These are phyloP conservation scores for Cecidostiba fungosa DNA, from an alignment of 2,888 invertebrate species.

Conservation along the genomic window DNA sequence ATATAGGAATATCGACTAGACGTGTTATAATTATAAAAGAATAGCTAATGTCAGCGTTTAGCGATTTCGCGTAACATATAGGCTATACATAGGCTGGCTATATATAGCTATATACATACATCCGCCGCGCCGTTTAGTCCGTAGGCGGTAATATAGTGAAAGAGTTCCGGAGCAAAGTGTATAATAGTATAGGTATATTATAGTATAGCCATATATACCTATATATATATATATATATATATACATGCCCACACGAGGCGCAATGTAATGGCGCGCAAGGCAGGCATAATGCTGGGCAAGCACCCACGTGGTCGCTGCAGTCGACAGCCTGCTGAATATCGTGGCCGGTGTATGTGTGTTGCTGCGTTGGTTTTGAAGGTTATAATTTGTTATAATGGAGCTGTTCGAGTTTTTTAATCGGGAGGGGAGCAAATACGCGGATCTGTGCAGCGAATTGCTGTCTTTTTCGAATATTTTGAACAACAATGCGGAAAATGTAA, in stretches of 20 bases:
- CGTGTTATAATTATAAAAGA: neutral
- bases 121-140: neutral
- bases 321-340: no score
- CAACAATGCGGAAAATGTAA: neutral
- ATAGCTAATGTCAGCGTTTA: neutral
- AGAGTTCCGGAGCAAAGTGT: no score
- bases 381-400: slow-evolving; percentile 39
- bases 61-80: neutral
- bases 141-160: neutral
- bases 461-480: neutral
- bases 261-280: no score
- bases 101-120: neutral
- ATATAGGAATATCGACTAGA: neutral
- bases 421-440: neutral
- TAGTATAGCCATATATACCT: no score
- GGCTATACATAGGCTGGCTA: neutral
- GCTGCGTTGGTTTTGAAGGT: neutral
- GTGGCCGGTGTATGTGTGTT: neutral
- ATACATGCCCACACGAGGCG: no score
- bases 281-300: neutral
- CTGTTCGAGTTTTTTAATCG: slow-evolving; percentile 28
- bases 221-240: no score
- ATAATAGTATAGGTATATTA: neutral
- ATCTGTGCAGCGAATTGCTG: slow-evolving; percentile 4
- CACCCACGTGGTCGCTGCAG: neutral